Base-by-base conservation (phyloP, 2,113 vertebrate genomes). In the Gallinago undulata region DNA sequence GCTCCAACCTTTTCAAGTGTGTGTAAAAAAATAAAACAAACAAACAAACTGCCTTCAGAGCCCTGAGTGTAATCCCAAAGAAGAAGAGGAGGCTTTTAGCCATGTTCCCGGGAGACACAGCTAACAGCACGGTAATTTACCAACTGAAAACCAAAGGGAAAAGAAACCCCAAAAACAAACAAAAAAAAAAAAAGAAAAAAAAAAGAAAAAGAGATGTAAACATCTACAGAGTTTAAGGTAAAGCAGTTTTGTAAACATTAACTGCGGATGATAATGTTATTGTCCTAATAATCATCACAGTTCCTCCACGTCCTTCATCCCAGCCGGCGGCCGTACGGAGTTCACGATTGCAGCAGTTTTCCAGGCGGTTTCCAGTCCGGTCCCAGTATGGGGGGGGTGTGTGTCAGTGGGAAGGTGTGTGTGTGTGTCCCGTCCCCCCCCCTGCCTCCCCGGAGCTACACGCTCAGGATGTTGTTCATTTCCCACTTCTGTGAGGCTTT, bases 401-500 rank as follows among this genome's bases (percentile, higher is more conserved):
- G 35, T 37, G 35, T 97, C 93, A 94, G 95, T 89, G 97, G 96
- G 97, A 97, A 97, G 97, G 79, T 14, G 51, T 53, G 21, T 39
- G 39, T 39, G 39, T 37, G 35, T 47, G 19, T 21, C 47, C 51
- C 25, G 3, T 15, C 12, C 13, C 14, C 51, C 50, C 51, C 51
- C 25, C 13, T 7, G 8, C 51, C 51, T 25, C 27, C 51, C 24
- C 15, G 4, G 27, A 18, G 53, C 53, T 55, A 99, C 87, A 99
- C 98, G 55, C 98, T 99, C 67, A 99, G 98, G 21, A 99, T 99
- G 97, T 99, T 99, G 97, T 99, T 99, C 98, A 99, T 99, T 97
- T 99, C 99, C 99, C 99, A 99, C 90, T 98, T 99, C 95, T 99
- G 99, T 37, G 98, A 98, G 86, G 94, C 98, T 98, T 99, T 99